Evolutionary conservation across 2,113 vertebrate species (phyloP), one percentile per base, ranked within the genome.

Genomic region (Cryptomyrus ogoouensis): DNA sequence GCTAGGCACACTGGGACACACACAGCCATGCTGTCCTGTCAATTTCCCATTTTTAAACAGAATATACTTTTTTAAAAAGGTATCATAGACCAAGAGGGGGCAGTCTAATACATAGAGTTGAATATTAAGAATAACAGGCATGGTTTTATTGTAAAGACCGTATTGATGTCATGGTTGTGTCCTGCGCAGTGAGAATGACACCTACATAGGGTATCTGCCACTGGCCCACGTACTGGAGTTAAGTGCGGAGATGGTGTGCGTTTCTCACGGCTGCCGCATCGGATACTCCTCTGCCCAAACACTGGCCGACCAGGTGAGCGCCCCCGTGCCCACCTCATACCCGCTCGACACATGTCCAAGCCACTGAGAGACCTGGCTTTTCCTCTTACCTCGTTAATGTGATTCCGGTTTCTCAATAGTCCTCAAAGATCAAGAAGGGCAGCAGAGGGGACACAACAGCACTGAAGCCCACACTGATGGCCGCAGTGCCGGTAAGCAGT

Each of bases 391-490:
- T 39, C 35, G 17, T 80, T 42, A 53, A 24, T 42, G 90, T 8
- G 47, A 89, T 91, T 74, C 31, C 42, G 47, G 27, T 2, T 85
- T 90, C 91, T 90, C 88, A 50, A 21, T 91, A 99, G 98, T 99
- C 98, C 46, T 97, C 98, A 49, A 99, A 99, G 96, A 99, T 99
- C 93, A 99, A 99, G 95, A 99, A 98, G 94, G 98, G 98, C 94
- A 99, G 98, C 94, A 99, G 97, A 96, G 98, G 98, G 15, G 98
- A 99, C 90, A 97, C 98, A 89, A 98, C 97, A 44, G 93, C 96
- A 17, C 95, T 99, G 87, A 97, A 95, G 91, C 98, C 98, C 56
- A 99, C 98, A 5, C 95, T 99, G 24, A 99, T 99, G 98, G 98
- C 98, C 89, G 97, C 98, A 92, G 98, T 99, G 27, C 98, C 98